phyloP scores from a whole-genome alignment of 2,888 invertebrate species.

The Glomeris marginata region DNA sequence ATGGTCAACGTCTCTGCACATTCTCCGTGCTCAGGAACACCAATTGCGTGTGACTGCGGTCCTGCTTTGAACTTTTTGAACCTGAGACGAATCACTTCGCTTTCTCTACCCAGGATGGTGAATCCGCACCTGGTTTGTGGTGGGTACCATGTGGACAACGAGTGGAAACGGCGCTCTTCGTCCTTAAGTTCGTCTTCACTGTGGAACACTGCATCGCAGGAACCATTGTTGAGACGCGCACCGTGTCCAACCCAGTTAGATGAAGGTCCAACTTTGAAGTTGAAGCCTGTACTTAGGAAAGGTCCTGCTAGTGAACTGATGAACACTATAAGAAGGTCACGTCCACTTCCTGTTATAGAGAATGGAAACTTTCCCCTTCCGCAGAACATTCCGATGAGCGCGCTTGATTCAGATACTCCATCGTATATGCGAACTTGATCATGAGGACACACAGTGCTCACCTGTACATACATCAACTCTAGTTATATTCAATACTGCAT shows the following conservation, averaged over 20 bases:
- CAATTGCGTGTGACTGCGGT: conserved; percentile 66
- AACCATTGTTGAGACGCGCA: conserved; percentile 12
- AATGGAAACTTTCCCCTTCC: conserved; percentile 88
- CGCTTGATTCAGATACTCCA: conserved; percentile 70
- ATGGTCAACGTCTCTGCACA: conserved; percentile 80
- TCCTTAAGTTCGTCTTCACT: conserved; percentile 5
- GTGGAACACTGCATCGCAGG: conserved; percentile 14
- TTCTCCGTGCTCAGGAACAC: conserved; percentile 55
- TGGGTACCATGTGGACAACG: conserved; percentile 87
- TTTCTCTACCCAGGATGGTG: conserved; percentile 66
- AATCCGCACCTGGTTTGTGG: conserved; percentile 86
- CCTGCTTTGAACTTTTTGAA: conserved; percentile 84
- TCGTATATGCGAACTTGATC: conserved; percentile 82
- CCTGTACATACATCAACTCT: too few species aligned
- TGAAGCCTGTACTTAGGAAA: conserved; percentile 78
- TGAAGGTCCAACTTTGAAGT: conserved; percentile 68
- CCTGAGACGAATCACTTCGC: conserved; percentile 75
- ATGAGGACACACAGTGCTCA: conserved; percentile 51
- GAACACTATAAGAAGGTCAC: conserved; percentile 25
- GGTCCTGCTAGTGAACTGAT: conserved; percentile 36
- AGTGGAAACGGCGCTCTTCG: conserved; percentile 43
- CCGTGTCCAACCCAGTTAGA: conserved; percentile 13
- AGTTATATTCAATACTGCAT: too few species aligned
- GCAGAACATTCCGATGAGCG: conserved; percentile 50
- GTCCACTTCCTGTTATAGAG: conserved; percentile 79